Evolutionary conservation across 2,888 invertebrate genomes (phyloP), one percentile per base, ranked within the genome.

Genomic region (Drosophila atripex): DNA sequence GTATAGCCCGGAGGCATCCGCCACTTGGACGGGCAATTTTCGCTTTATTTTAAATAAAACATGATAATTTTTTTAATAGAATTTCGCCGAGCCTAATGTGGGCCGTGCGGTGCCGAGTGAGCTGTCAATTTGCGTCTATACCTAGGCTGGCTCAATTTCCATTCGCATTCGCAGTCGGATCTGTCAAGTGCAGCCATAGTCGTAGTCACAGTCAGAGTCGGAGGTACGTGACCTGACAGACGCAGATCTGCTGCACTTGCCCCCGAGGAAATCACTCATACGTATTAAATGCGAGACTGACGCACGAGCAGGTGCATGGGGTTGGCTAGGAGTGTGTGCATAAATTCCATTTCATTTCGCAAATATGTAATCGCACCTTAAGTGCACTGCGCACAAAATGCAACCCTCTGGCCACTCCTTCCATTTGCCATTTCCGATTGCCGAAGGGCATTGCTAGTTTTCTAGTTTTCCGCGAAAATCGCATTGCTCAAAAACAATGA

Each of bases 281-380:
- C 73, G 78, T 76, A 68, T 60, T 65, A 49, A 61, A 55, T 18
- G 63, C 23, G 47, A 51, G 38, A 60, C 32, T 65, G 71, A 56
- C 64, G 70, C 61, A 69, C 43, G 52, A 7, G 28, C 12, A 47
- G 39, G 41, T 39, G 38, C 51, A 53, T 51, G 70, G 38, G 45
- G 32, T 32, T 32, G 32, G 32, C 32, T 12, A 4, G 49, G 52
- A 51, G 55, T 35, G 18, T 52, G 71, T 54, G 41, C 75, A 77
- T 75, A 77, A 82, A 79, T 82, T 84, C 84, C 76, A 76, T 80
- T 86, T 76, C 80, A 87, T 80, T 83, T 82, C 73, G 76, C 86
- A 89, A 89, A 88, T 87, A 80, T 80, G 77, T 80, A 84, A 88
- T 88, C 78, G 78, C 75, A 78, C 72, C 78, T 74, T 75, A 80